Base-by-base conservation (phyloP, 2,888 invertebrate species). In the Stenurella melanura region DNA sequence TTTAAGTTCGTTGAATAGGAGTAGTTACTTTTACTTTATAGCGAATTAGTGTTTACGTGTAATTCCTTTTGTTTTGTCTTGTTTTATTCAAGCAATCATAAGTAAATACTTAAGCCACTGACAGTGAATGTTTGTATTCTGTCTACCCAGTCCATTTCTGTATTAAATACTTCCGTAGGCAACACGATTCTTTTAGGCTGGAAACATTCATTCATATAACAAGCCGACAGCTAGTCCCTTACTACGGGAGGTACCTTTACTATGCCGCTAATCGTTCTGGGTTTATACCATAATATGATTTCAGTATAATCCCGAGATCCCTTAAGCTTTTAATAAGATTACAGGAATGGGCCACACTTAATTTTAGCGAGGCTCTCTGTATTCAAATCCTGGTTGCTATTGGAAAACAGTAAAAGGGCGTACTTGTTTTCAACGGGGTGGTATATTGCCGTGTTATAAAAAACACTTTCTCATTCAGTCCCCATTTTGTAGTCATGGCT, bases 231-330 rank as follows among this genome's bases (percentile, higher is more conserved):
- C 26, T 67, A 68, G 68, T 77, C 77, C 70, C 71, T 73, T 70
- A 78, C 76, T 78, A 78, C 76, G 73, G 76, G 76, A 74, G 74
- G 73, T 78, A 77, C 74, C 76, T 78, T 73, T 80, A 78, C 78
- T 74, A 30, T 74, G 42, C 78, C 78, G 78, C 75, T 78, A 80
- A 78, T 78, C 71, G 80, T 75, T 69, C 38, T 21, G 7, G 60
- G 38, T 18, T 64, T 63, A 26, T 64, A 63, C 72, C 77, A 76
- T 72, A 64, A 79, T 74, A 57, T 67, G 75, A 77, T 76, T 76
- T 54, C 75, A 74, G 76, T 61, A 67, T 74, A 67, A 67, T 64
- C 74, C 67, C 15, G 71, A 17, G 64, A 54, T 64, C 73, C 54
- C 19, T 56, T 50, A 73, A 63, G 60, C 70, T 11, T 60, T 38